phyloP scores from a whole-genome alignment of 1,140 invertebrate species.

The Drosophila cardini region DNA sequence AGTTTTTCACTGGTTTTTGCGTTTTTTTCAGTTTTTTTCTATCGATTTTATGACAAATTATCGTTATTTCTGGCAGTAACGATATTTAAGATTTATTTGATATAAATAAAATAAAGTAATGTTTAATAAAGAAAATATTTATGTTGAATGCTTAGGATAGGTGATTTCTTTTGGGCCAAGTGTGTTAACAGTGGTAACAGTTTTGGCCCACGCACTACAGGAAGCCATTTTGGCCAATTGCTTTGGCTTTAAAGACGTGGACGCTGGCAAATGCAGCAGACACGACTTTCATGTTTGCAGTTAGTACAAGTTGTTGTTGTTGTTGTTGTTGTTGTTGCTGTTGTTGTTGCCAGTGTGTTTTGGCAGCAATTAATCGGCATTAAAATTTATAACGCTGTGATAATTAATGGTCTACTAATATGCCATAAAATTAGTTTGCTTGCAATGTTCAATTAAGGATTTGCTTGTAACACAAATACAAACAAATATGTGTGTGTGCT shows the following conservation, averaged over 20 bases:
- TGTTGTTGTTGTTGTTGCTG: conserved; percentile 18
- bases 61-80: conserved; percentile 19
- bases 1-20: not conserved
- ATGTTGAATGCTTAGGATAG: conserved; percentile 1
- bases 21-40: conserved; percentile 33
- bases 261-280: conserved; percentile 44
- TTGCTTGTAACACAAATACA: conserved; percentile 50
- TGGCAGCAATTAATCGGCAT: conserved; percentile 83
- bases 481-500: conserved; percentile 2
- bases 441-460: conserved; percentile 80
- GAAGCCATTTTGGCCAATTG: conserved; percentile 19
- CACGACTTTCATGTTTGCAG: conserved; percentile 57
- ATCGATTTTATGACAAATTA: not conserved
- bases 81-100: not conserved
- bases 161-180: not conserved
- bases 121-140: no score
- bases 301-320: conserved; percentile 50
- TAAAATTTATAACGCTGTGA: conserved; percentile 78
- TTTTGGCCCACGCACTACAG: conserved; percentile 62
- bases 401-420: conserved; percentile 82
- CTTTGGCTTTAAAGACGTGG: conserved; percentile 5
- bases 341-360: conserved; percentile 63
- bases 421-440: conserved; percentile 82
- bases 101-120: no score
- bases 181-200: conserved; percentile 1